Conservation (phyloP, 1,140 invertebrate genomes). For the Neoseiulus cucumeris region DNA sequence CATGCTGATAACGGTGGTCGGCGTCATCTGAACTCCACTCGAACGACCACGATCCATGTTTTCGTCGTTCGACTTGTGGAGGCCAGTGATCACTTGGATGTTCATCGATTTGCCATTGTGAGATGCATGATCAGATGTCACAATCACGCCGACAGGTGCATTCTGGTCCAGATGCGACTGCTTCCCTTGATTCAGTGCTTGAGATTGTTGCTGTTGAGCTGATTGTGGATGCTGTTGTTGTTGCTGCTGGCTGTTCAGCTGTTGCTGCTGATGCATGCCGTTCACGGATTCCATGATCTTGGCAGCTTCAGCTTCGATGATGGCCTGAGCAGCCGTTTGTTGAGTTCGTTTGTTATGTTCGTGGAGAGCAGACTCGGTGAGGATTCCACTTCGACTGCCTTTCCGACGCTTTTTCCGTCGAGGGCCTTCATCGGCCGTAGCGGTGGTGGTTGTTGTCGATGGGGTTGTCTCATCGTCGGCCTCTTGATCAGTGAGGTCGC, state of each 20-base stretch:
- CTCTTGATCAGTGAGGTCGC: not conserved
- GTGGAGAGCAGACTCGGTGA: not conserved
- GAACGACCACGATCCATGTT: not conserved
- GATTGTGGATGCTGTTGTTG: no score
- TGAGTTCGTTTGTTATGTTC: not conserved
- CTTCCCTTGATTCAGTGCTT: no score
- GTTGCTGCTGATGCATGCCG: not conserved
- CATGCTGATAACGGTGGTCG: no score
- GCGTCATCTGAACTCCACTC: not conserved
- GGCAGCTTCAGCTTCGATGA: not conserved
- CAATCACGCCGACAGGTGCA: no score
- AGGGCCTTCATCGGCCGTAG: not conserved
- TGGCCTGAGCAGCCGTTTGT: not conserved
- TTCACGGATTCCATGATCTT: constrained; percentile 2
- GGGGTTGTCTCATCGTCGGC: not conserved
- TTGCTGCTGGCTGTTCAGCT: no score
- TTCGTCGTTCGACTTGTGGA: not conserved
- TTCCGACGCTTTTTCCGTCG: not conserved
- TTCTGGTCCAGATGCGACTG: no score
- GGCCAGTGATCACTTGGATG: not conserved
- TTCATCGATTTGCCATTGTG: not conserved
- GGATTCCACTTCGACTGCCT: not conserved
- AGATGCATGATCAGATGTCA: no score
- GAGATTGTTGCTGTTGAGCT: no score
- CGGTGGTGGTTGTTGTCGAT: not conserved